Conservation (phyloP, 2,113 vertebrate genomes). For the Marcusenius ussheri region DNA sequence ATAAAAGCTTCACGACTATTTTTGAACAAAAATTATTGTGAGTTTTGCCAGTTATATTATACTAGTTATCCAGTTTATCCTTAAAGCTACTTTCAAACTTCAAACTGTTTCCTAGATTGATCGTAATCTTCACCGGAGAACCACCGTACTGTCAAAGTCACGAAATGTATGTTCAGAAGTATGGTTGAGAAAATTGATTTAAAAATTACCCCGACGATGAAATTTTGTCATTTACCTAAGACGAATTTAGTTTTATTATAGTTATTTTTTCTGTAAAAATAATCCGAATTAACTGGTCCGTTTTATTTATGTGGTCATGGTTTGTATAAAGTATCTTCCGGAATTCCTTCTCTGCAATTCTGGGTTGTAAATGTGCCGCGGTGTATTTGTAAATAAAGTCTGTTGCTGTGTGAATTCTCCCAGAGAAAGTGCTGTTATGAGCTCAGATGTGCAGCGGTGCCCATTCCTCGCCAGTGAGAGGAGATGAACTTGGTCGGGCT, state of each 20-base stretch:
- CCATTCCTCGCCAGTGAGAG: conserved; percentile 42
- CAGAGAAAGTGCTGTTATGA: conserved; percentile 33
- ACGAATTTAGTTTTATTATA: conserved; percentile 27
- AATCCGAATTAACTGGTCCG: neutral
- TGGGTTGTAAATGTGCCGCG: conserved; percentile 27
- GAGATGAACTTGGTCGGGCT: conserved; percentile 38
- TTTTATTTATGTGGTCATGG: conserved; percentile 19
- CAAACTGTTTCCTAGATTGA: neutral
- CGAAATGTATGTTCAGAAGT: neutral
- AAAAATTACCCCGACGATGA: conserved; percentile 28
- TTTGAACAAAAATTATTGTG: neutral
- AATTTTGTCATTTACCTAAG: conserved; percentile 32
- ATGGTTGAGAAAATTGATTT: neutral
- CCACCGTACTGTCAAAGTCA: neutral
- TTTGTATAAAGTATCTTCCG: conserved; percentile 28
- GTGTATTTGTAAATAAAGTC: conserved; percentile 34
- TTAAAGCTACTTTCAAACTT: conserved; percentile 1
- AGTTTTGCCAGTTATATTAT: neutral
- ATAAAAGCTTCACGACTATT: neutral
- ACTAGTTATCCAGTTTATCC: neutral
- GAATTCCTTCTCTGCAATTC: conserved; percentile 30
- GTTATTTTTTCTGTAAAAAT: neutral
- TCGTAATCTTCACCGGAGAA: neutral
- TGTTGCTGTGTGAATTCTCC: conserved; percentile 40
- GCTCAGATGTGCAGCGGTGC: conserved; percentile 39